These are phyloP conservation scores for Neocrepidodera transversa DNA, from an alignment of 2,888 invertebrate genomes.

Conservation along the genomic window DNA sequence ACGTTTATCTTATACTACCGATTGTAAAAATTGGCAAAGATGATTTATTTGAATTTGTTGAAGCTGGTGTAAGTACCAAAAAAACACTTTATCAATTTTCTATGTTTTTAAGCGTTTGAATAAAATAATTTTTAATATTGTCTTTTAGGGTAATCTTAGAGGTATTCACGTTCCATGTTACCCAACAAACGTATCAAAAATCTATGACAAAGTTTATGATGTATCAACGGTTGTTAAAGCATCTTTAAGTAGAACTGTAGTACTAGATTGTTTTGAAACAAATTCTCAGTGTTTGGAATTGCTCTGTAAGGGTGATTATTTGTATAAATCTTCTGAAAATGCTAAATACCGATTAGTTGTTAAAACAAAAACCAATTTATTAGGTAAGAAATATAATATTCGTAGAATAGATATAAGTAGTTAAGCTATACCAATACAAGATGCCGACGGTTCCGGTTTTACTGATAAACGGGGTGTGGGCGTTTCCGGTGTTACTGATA, in stretches of 20 bases:
- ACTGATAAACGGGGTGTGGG: too few species aligned
- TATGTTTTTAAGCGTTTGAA: constrained; percentile 16
- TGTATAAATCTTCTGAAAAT: constrained; percentile 34
- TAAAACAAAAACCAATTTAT: constrained; percentile 21
- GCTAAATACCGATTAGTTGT: constrained; percentile 32
- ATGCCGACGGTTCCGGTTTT: too few species aligned
- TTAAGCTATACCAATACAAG: too few species aligned
- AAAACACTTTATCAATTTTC: constrained; percentile 5
- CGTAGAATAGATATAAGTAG: too few species aligned
- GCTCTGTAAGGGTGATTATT: constrained; percentile 34
- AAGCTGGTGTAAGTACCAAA: constrained; percentile 35
- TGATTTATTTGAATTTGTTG: constrained; percentile 32
- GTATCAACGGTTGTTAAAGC: constrained; percentile 20
- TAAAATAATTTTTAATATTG: constrained; percentile 6
- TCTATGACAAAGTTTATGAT: constrained; percentile 10
- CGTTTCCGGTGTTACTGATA: too few species aligned
- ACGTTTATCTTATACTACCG: constrained; percentile 33
- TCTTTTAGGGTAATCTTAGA: constrained; percentile 6
- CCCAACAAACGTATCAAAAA: constrained; percentile 4
- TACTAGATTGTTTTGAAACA: constrained; percentile 31
- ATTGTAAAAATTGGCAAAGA: constrained; percentile 18
- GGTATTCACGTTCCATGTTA: constrained; percentile 20
- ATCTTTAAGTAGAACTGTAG: constrained; percentile 25
- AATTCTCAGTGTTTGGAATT: constrained; percentile 28
- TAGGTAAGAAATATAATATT: constrained; percentile 37